Percentiles rank a stretch among this genome's conserved stretches.
phyloP scores from a whole-genome alignment of 2,888 invertebrate genomes.

The Halictus ligatus region DNA sequence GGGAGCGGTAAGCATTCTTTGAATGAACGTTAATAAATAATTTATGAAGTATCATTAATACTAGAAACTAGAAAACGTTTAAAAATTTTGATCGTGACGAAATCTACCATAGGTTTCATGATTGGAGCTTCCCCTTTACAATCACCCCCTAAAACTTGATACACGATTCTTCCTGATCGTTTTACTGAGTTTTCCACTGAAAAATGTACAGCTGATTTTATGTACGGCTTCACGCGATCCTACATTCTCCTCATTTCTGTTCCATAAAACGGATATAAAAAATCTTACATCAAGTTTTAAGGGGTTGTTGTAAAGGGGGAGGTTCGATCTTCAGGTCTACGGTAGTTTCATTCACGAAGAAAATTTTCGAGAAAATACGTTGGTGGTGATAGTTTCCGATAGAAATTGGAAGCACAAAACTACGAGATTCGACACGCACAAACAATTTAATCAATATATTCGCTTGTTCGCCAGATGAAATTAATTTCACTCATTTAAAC shows the following conservation, averaged over 20 bases:
- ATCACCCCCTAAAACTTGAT: background rate
- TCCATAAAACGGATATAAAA: slow-evolving; percentile 5
- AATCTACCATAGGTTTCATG: background rate
- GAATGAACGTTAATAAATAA: background rate
- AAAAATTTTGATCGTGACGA: background rate
- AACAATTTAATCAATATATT: background rate
- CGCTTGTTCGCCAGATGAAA: background rate
- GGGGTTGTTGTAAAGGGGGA: background rate
- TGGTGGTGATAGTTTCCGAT: background rate
- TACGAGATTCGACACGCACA: no score
- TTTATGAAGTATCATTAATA: background rate
- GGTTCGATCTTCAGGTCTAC: background rate
- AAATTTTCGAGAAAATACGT: background rate
- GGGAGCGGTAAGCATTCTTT: background rate
- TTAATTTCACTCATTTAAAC: no score
- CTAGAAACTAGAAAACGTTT: background rate
- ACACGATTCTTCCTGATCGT: background rate
- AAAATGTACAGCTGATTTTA: background rate
- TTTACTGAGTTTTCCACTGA: background rate
- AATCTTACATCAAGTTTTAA: background rate
- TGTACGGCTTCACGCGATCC: background rate
- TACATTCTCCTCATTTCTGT: background rate
- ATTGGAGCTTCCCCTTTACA: background rate
- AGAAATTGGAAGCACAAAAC: background rate
- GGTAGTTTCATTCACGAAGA: background rate